These are phyloP conservation scores for Homarus gammarus DNA, from an alignment of 2,888 invertebrate species.

Conservation along the genomic window DNA sequence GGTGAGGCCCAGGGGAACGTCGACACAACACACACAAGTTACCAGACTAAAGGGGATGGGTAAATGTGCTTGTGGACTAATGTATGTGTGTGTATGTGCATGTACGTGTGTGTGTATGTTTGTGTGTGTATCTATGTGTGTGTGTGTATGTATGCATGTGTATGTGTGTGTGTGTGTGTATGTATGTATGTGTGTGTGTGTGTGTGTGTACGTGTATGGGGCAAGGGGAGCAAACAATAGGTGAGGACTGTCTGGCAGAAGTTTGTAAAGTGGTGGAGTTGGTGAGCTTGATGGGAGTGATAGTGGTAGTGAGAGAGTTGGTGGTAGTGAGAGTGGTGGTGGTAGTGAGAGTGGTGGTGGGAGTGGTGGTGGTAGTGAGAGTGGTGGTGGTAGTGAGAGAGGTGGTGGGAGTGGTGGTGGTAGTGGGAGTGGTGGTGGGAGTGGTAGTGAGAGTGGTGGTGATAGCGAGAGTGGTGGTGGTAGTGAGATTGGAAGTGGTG, in stretches of 20 bases:
- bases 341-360: slow-evolving; percentile 24
- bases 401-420: slow-evolving; percentile 7
- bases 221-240: no score
- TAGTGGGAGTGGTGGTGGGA: not conserved
- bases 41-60: not conserved
- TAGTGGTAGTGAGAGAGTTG: no score
- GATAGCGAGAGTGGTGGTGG: not conserved
- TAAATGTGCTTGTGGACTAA: not conserved
- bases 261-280: no score
- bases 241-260: no score
- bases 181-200: slow-evolving; percentile 2
- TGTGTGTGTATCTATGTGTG: not conserved
- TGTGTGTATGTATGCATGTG: not conserved
- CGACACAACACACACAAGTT: no score
- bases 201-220: slow-evolving; percentile 7
- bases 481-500: not conserved
- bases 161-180: not conserved
- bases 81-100: not conserved
- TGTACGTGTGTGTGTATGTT: not conserved
- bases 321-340: not conserved
- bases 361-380: slow-evolving; percentile 19
- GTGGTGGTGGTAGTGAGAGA: slow-evolving; percentile 18
- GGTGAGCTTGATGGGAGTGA: no score
- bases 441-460: not conserved
- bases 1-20: not conserved